Conservation (phyloP, 1,140 invertebrate species). For the Drosophila teissieri region DNA sequence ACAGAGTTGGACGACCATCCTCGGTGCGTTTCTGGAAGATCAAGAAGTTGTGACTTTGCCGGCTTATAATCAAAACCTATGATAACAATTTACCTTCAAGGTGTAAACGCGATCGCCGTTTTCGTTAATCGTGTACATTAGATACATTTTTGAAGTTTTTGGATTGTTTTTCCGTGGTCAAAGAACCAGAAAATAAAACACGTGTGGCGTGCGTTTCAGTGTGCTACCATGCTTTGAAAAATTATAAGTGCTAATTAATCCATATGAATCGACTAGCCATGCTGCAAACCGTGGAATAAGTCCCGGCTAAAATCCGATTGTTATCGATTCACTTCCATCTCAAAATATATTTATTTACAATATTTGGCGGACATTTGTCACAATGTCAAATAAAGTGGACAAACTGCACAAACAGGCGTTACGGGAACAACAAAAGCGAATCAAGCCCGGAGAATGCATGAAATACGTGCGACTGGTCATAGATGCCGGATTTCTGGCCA, state of each 20-base stretch:
- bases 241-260: neutral
- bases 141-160: conserved; percentile 87
- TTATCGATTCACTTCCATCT: conserved; percentile 5
- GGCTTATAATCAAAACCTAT: neutral
- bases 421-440: conserved; percentile 76
- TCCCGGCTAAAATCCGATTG: too few species aligned
- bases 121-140: conserved; percentile 90
- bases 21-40: conserved; percentile 89
- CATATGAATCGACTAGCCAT: neutral
- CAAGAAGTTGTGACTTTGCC: conserved; percentile 23
- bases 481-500: conserved; percentile 71
- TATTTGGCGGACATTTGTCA: conserved; percentile 24
- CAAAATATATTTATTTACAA: neutral
- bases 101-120: conserved; percentile 90
- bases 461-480: conserved; percentile 85
- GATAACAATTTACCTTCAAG: conserved; percentile 86
- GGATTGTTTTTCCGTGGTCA: neutral
- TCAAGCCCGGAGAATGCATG: conserved; percentile 86
- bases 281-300: neutral
- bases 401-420: conserved; percentile 76
- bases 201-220: conserved; percentile 51
- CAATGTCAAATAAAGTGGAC: conserved; percentile 60
- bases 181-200: conserved; percentile 54
- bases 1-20: conserved; percentile 91
- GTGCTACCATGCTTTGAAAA: neutral